Evolutionary conservation across 1,140 invertebrate genomes (phyloP).

Genomic region (Sinonovacula constricta): DNA sequence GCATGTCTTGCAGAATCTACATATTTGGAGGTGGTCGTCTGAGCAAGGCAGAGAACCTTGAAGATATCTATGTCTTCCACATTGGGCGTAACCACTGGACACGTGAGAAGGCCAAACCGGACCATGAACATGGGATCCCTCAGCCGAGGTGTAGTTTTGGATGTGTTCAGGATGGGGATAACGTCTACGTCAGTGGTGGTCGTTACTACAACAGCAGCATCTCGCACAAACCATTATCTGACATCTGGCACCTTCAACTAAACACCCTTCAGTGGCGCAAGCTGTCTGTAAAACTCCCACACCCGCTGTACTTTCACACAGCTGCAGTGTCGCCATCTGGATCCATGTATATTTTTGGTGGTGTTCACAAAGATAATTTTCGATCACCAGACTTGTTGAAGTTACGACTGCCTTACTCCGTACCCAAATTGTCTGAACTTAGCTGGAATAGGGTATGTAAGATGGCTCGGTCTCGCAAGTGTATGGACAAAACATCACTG

Average conservation of each 20-base stretch:
- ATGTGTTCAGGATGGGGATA: conserved; percentile 44
- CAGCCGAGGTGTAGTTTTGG: conserved; percentile 54
- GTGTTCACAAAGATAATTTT: conserved; percentile 36
- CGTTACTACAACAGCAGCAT: conserved; percentile 32
- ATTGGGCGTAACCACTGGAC: conserved; percentile 46
- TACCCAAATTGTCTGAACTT: conserved; percentile 52
- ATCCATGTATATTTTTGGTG: conserved; percentile 59
- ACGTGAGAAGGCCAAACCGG: conserved; percentile 7
- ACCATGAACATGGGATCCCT: conserved; percentile 47
- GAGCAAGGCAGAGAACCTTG: conserved; percentile 44
- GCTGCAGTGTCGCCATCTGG: conserved; percentile 50
- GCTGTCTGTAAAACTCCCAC: conserved; percentile 40
- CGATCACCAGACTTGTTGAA: conserved; percentile 50
- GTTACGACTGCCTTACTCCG: conserved; percentile 41
- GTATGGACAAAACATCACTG: conserved; percentile 2
- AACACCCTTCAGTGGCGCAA: conserved; percentile 51
- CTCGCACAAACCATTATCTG: conserved; percentile 31
- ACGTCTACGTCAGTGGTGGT: conserved; percentile 58
- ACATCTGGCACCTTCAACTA: conserved; percentile 55
- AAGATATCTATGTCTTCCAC: conserved; percentile 52
- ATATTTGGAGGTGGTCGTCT: conserved; percentile 56
- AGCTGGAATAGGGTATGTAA: conserved; percentile 52
- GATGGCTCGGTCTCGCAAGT: conserved; percentile 1
- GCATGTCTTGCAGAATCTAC: conserved; percentile 54
- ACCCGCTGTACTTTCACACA: conserved; percentile 55